Conservation (phyloP, 2,797 vertebrate genomes). For the Myoxocephalus aenaeus region DNA sequence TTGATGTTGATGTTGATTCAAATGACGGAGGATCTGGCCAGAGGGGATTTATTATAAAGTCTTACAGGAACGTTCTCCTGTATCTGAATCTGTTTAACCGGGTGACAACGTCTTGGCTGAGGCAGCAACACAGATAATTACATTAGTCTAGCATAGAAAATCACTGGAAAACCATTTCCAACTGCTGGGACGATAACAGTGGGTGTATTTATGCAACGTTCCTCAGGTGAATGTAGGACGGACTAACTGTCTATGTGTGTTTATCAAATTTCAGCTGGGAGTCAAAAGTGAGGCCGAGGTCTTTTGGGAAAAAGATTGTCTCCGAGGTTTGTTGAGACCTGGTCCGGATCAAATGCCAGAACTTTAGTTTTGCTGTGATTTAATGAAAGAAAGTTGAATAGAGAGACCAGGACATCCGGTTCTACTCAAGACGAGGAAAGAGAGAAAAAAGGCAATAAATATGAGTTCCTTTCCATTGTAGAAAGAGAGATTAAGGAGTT, state of each 20-base stretch:
- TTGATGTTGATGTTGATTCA: no score
- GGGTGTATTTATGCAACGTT: no score
- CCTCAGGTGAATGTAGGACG: no score
- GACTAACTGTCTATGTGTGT: no score
- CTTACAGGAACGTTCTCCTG: no score
- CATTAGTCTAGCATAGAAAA: neutral
- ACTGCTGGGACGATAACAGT: neutral
- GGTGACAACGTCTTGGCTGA: neutral
- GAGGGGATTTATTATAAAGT: no score
- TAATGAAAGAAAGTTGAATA: neutral
- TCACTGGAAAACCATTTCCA: neutral
- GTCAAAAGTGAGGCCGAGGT: no score
- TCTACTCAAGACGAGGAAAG: neutral
- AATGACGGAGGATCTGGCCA: no score
- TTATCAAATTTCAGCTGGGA: no score
- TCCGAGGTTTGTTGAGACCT: neutral
- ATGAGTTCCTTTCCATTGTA: neutral
- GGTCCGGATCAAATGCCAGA: neutral
- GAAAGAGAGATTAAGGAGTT: slow-evolving; percentile 25
- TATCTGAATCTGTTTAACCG: neutral
- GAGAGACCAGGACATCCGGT: neutral
- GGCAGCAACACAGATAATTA: neutral
- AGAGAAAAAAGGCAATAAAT: slow-evolving; percentile 1
- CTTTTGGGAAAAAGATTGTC: neutral
- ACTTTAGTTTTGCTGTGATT: neutral